These are phyloP conservation scores for Ormyrus nitidulus DNA, from an alignment of 2,888 invertebrate genomes.

Conservation along the genomic window DNA sequence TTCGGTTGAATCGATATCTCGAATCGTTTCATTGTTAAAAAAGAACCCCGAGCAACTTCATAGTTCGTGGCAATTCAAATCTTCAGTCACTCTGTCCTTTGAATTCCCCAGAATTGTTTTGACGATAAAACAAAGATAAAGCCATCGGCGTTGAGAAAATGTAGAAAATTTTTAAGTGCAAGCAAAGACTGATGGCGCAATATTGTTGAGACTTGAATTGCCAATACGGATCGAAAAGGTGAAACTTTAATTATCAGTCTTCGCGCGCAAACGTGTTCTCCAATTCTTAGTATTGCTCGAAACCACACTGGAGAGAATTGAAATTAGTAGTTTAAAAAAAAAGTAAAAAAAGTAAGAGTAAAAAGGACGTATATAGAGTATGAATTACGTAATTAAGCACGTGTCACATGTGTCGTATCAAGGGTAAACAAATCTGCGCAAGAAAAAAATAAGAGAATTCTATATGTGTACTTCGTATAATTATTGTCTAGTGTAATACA, in stretches of 20 bases:
- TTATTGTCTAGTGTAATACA: constrained; percentile 35
- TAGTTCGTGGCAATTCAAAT: constrained; percentile 16
- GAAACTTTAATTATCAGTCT: constrained; percentile 24
- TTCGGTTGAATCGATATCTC: constrained; percentile 6
- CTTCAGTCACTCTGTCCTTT: constrained; percentile 9
- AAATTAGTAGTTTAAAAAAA: not conserved
- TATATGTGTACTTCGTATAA: constrained; percentile 36
- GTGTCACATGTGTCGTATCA: constrained; percentile 37
- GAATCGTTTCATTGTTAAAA: not conserved
- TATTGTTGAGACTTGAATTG: constrained; percentile 28
- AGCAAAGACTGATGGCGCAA: constrained; percentile 37
- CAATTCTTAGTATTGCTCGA: constrained; percentile 18
- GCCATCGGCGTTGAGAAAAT: constrained; percentile 16
- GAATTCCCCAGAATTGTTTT: not conserved
- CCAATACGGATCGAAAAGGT: constrained; percentile 21
- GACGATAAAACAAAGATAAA: not conserved
- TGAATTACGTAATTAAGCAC: constrained; percentile 38
- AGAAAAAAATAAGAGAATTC: constrained; percentile 38
- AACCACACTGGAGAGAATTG: constrained; percentile 28
- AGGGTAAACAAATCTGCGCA: constrained; percentile 40
- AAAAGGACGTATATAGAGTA: constrained; percentile 45
- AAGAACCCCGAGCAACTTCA: not conserved
- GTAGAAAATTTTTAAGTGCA: not conserved
- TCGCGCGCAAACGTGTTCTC: constrained; percentile 27
- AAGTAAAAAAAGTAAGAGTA: not conserved